Percentiles rank a stretch among this genome's conserved stretches.
Conservation (phyloP, 2,888 invertebrate species). For the Chelonus formosanus region DNA sequence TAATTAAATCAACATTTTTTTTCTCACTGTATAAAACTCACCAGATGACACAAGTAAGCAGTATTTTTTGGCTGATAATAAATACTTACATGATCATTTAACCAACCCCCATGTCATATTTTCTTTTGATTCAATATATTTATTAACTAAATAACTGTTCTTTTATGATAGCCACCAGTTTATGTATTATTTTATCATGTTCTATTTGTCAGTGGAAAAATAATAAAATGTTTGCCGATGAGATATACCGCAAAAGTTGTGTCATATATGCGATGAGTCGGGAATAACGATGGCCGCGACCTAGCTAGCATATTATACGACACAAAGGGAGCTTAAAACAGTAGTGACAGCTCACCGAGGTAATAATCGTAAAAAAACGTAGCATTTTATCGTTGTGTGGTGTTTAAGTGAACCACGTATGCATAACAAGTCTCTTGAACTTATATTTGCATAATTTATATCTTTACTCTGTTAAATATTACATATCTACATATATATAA, state of each 20-base stretch:
- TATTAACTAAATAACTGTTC: neutral
- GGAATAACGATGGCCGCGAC: neutral
- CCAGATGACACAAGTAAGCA: too few species aligned
- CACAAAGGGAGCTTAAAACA: constrained; percentile 40
- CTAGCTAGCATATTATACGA: neutral
- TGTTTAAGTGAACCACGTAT: constrained; percentile 19
- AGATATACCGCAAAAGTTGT: constrained; percentile 17
- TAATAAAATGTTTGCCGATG: neutral
- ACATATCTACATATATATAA: too few species aligned
- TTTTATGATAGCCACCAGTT: constrained; percentile 2
- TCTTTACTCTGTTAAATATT: too few species aligned
- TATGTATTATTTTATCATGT: constrained; percentile 5
- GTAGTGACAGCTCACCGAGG: constrained; percentile 56
- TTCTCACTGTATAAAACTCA: too few species aligned
- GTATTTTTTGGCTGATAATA: neutral
- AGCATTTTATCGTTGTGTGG: constrained; percentile 52
- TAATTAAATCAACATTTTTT: too few species aligned
- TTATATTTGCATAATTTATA: constrained; percentile 8
- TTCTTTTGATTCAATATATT: neutral
- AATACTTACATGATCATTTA: constrained; percentile 13
- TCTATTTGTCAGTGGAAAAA: neutral
- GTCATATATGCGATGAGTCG: neutral
- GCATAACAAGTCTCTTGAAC: constrained; percentile 19
- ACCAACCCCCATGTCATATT: neutral
- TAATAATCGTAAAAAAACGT: constrained; percentile 61